Base-by-base conservation (phyloP, 2,797 vertebrate species). In the Valencia hispanica region DNA sequence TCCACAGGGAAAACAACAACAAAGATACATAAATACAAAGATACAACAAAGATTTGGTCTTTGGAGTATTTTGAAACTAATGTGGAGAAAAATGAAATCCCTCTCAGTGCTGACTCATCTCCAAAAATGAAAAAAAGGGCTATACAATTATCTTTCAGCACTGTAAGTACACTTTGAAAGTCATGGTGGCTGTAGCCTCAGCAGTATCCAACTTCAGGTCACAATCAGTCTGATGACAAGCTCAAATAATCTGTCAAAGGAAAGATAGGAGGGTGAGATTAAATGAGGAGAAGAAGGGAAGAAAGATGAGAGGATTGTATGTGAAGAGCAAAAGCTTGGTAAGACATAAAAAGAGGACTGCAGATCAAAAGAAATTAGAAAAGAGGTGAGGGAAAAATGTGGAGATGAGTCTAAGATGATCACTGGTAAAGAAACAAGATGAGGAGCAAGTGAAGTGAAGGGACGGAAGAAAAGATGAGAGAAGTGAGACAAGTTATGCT, bases 121-220 rank as follows among this genome's bases (percentile, higher is more conserved):
- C 59, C 27, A 59, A 61, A 34, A 1, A 25, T 27, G 50, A 9
- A 7, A 17, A 7, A 63, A 32, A 8, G 30, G 59, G 2, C 1
- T 36, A 17, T 30, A 34, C 7, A 68, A 32, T 57, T 30, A 57
- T 30, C 30, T 25, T 32, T 25, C 10, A 22, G 30, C n/a, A 61
- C 11, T 47, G 41, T 47, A 73, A 34, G 7, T 63, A 17, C 14
- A 11, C 17, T n/a, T 39, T 41, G n/a, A 27, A 59, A 57, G 36
- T 59, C n/a, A 20, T 12, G 53, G 51, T 68, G 63, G 70, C 55
- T 66, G 53, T 74, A 81, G 81, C 79, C 83, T 86, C 87, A 86
- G 72, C 82, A 81, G 85, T 79, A 82, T 84, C 84, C 72, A 82
- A 68, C 77, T 82, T 78, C 80, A 86, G 79, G 70, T 79, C 75